These are phyloP conservation scores for Phalacrocorax aristotelis DNA, from an alignment of 2,113 vertebrate species.

Conservation along the genomic window DNA sequence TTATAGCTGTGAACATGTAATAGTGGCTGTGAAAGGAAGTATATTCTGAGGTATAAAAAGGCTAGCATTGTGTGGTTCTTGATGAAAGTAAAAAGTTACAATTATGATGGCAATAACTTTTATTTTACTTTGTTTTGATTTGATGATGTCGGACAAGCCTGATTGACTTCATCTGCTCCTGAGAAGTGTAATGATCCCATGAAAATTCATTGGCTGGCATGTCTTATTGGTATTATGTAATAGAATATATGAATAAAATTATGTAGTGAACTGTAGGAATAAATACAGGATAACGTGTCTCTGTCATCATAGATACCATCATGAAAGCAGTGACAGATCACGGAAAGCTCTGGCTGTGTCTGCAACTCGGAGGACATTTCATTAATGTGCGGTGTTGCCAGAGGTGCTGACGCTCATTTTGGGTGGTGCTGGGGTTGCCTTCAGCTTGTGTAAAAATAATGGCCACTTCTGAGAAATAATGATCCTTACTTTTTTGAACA, in stretches of 20 bases:
- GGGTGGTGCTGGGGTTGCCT: not conserved
- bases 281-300: not conserved
- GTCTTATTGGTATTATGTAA: not conserved
- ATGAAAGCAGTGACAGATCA: not conserved
- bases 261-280: not conserved
- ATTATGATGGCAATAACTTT: not conserved
- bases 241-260: not conserved
- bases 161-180: not conserved
- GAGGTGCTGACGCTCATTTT: rapidly evolving
- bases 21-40: not conserved
- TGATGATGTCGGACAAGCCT: not conserved
- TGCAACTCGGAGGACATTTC: not conserved
- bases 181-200: not conserved
- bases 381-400: rapidly evolving
- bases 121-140: not conserved
- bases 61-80: not conserved
- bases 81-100: not conserved
- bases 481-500: not conserved
- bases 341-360: not conserved
- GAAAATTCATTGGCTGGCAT: not conserved
- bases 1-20: not conserved
- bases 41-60: not conserved
- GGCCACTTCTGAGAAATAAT: not conserved
- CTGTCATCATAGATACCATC: not conserved
- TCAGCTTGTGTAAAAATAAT: rapidly evolving